Conservation (phyloP, 2,888 invertebrate genomes). For the Terebella lapidaria region DNA sequence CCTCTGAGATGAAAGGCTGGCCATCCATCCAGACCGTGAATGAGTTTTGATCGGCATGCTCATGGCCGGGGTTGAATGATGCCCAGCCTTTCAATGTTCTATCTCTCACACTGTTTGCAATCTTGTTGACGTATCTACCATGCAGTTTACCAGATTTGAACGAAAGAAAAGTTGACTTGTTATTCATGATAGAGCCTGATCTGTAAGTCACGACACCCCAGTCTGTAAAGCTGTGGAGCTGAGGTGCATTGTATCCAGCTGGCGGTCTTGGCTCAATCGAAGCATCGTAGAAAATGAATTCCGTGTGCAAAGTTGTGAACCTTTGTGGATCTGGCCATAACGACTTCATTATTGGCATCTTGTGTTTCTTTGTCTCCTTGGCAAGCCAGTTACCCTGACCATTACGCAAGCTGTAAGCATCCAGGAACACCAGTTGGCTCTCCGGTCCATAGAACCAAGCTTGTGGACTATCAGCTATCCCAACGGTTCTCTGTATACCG, state of each 20-base stretch:
- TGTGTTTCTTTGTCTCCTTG: not conserved
- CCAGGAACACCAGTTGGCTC: conserved; percentile 15
- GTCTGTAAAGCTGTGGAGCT: conserved; percentile 8
- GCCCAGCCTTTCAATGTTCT: not conserved
- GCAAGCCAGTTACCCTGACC: conserved; percentile 15
- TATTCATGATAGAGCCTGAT: not conserved
- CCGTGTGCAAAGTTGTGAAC: conserved; percentile 12
- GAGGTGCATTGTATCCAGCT: not conserved
- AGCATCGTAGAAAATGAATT: conserved; percentile 14
- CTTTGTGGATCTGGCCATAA: not conserved
- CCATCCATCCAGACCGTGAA: conserved; percentile 12
- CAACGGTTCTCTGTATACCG: conserved; percentile 6
- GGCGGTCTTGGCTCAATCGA: conserved; percentile 8
- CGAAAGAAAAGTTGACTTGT: conserved; percentile 7
- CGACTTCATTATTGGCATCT: not conserved
- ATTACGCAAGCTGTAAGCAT: conserved; percentile 5
- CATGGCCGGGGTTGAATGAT: conserved; percentile 13
- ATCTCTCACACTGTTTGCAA: not conserved
- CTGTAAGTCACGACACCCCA: conserved; percentile 14
- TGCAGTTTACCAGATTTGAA: conserved; percentile 9
- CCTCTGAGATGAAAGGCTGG: conserved; percentile 8
- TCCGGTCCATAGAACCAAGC: conserved; percentile 18
- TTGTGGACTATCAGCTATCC: conserved; percentile 6
- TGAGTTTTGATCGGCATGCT: conserved; percentile 17
- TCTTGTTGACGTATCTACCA: conserved; percentile 3